Conservation (phyloP, 2,113 vertebrate genomes). For the Dinomys branickii region DNA sequence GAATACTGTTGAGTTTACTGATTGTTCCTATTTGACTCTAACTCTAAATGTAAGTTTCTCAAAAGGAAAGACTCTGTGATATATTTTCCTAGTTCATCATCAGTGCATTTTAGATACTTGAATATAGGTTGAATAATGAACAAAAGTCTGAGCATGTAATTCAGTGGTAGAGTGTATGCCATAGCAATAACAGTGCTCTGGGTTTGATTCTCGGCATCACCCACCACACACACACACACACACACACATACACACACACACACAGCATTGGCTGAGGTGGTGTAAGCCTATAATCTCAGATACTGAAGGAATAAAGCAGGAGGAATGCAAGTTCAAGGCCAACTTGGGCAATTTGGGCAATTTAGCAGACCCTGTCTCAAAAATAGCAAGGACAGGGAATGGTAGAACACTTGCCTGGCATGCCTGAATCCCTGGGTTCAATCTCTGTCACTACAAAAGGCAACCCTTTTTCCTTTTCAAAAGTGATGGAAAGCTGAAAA, state of each 20-base stretch:
- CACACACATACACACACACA: neutral
- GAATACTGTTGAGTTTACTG: neutral
- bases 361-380: neutral
- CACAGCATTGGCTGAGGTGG: neutral
- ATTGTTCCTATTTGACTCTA: neutral
- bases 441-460: neutral
- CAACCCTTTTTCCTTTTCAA: neutral
- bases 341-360: neutral
- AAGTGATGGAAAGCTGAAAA: neutral
- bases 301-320: neutral
- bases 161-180: neutral
- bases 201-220: neutral
- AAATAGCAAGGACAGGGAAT: neutral
- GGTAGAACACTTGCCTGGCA: neutral
- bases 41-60: neutral
- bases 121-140: neutral
- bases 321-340: neutral
- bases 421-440: neutral
- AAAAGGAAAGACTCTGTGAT: rapidly evolving
- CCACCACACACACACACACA: neutral
- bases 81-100: neutral
- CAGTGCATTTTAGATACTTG: neutral
- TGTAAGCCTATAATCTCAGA: neutral
- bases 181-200: neutral
- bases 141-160: neutral